phyloP scores from a whole-genome alignment of 2,888 invertebrate species.

The Heliconius ethilla region DNA sequence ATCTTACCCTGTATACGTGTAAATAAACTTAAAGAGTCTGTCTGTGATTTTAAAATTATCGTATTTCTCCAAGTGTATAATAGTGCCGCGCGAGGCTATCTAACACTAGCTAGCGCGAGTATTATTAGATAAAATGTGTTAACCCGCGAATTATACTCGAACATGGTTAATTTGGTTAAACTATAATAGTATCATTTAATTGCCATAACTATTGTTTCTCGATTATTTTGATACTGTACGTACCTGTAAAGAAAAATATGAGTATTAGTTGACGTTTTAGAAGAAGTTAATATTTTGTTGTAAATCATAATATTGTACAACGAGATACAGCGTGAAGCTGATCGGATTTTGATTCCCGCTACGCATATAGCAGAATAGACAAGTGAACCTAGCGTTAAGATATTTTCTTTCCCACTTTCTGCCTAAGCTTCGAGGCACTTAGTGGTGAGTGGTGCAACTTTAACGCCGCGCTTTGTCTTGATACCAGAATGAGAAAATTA shows the following conservation, averaged over 20 bases:
- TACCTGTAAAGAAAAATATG: conserved; percentile 12
- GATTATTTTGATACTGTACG: background rate
- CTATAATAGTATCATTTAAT: no score
- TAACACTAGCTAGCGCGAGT: no score
- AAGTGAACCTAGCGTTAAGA: background rate
- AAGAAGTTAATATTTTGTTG: background rate
- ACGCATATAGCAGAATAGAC: background rate
- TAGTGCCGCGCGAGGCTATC: no score
- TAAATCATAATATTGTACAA: background rate
- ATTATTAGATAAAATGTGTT: no score
- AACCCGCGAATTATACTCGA: no score
- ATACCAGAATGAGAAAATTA: background rate
- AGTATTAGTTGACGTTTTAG: background rate
- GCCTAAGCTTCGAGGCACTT: background rate
- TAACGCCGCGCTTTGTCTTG: background rate
- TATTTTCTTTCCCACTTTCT: background rate
- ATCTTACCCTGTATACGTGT: no score
- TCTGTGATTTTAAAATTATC: no score
- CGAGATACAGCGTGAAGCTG: no score
- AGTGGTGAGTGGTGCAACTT: background rate
- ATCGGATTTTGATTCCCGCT: background rate
- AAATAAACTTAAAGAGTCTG: no score
- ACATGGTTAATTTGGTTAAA: no score
- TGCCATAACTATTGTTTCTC: no score
- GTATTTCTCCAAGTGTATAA: no score